Percentiles rank a stretch among this genome's conserved stretches.
phyloP scores from a whole-genome alignment of 2,888 invertebrate species.

The Acleris laterana region DNA sequence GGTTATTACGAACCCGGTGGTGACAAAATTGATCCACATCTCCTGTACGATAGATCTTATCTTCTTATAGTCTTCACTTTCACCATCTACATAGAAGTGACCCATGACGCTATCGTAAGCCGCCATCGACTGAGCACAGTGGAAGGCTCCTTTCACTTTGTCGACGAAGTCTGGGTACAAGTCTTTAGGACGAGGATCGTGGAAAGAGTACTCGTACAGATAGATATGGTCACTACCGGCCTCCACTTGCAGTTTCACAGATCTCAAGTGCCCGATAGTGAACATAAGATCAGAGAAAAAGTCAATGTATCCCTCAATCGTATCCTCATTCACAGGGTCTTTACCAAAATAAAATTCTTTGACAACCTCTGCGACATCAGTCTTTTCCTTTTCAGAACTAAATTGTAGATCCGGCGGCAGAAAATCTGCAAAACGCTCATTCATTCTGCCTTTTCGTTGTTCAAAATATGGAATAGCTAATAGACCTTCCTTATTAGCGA shows the following conservation, averaged over 20 bases:
- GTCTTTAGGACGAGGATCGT: slow-evolving; percentile 39
- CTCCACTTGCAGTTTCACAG: slow-evolving; percentile 48
- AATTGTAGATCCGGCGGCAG: slow-evolving; percentile 60
- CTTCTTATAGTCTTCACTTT: background rate
- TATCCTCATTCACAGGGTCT: slow-evolving; percentile 44
- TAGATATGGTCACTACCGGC: slow-evolving; percentile 52
- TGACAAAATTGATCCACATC: slow-evolving; percentile 4
- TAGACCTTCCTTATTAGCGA: slow-evolving; percentile 52
- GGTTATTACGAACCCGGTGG: background rate
- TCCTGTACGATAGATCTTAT: background rate
- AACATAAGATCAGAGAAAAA: slow-evolving; percentile 63
- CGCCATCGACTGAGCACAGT: slow-evolving; percentile 49
- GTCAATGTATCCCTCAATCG: slow-evolving; percentile 51
- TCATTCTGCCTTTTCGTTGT: slow-evolving; percentile 53
- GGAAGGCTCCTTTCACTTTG: slow-evolving; percentile 50
- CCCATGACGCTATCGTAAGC: slow-evolving; percentile 17
- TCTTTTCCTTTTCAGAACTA: slow-evolving; percentile 48
- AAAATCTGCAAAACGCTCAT: slow-evolving; percentile 61
- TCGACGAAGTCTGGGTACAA: slow-evolving; percentile 46
- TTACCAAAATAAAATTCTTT: slow-evolving; percentile 59
- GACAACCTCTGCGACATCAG: slow-evolving; percentile 47
- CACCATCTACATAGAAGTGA: background rate
- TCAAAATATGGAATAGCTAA: slow-evolving; percentile 44
- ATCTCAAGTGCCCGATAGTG: slow-evolving; percentile 49
- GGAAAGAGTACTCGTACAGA: slow-evolving; percentile 58